Conservation (phyloP, 1,140 invertebrate species). For the Cylas formicarius region DNA sequence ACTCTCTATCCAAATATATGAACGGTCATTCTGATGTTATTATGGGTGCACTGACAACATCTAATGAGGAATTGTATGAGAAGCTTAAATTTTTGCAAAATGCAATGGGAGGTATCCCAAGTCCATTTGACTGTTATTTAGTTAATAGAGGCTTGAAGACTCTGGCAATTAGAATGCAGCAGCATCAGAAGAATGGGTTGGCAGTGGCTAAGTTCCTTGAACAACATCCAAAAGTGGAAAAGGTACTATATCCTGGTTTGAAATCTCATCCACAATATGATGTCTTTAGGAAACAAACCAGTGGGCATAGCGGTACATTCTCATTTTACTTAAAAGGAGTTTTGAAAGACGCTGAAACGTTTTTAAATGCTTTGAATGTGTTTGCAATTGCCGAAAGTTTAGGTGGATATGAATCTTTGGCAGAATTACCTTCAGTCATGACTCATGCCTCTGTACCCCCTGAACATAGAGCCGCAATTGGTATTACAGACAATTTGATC, state of each 20-base stretch:
- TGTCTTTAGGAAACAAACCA: conserved; percentile 73
- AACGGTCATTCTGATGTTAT: conserved; percentile 97
- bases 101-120: conserved; percentile 86
- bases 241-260: conserved; percentile 80
- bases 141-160: conserved; percentile 95
- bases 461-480: conserved; percentile 63
- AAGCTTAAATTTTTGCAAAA: conserved; percentile 84
- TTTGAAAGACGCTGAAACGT: conserved; percentile 65
- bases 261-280: conserved; percentile 89
- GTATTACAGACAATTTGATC: conserved; percentile 82
- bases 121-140: conserved; percentile 92
- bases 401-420: conserved; percentile 91
- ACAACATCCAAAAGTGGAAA: conserved; percentile 65
- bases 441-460: conserved; percentile 73
- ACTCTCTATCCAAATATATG: conserved; percentile 97
- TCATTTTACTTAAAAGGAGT: conserved; percentile 75
- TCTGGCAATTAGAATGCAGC: conserved; percentile 82
- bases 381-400: conserved; percentile 92
- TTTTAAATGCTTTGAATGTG: conserved; percentile 70
- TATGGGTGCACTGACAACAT: conserved; percentile 85
- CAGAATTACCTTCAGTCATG: conserved; percentile 81
- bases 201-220: conserved; percentile 76
- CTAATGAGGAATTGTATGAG: conserved; percentile 62
- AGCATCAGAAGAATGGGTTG: conserved; percentile 74
- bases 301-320: conserved; percentile 89